phyloP scores from a whole-genome alignment of 2,113 vertebrate species.

The rabbit (Oryctolagus cuniculus) region DNA sequence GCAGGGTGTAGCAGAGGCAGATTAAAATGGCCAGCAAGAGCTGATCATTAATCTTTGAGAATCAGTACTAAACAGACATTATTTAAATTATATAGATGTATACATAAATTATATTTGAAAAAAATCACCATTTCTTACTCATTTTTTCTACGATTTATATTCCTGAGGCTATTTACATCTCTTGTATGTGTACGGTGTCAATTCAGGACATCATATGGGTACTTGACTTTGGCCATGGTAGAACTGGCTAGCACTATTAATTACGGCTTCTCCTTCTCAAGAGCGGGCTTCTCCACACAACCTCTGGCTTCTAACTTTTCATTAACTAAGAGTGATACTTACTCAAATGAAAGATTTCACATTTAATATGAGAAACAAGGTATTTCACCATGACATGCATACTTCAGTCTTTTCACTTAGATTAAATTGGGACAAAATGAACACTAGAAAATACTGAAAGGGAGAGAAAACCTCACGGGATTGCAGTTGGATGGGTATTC shows the following conservation, averaged over 20 bases:
- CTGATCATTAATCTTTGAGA: not conserved
- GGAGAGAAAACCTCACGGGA: not conserved
- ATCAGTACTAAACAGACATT: not conserved
- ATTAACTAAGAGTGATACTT: not conserved
- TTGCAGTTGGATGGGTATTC: not conserved
- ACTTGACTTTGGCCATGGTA: not conserved
- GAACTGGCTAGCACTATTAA: not conserved
- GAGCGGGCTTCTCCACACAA: not conserved
- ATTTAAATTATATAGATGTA: not conserved
- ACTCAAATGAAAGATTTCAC: not conserved
- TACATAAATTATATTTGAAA: not conserved
- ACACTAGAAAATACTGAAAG: not conserved
- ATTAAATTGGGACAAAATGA: not conserved
- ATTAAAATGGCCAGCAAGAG: not conserved
- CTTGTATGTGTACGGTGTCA: not conserved
- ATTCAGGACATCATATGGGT: not conserved
- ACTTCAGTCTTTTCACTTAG: not conserved
- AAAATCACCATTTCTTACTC: not conserved
- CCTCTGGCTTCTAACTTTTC: not conserved
- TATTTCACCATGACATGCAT: not conserved
- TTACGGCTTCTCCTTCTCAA: not conserved
- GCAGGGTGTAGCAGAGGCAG: not conserved
- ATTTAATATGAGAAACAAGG: slow-evolving; percentile 32
- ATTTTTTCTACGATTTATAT: slow-evolving; percentile 19
- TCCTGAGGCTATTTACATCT: not conserved